These are phyloP conservation scores for Paragorgia papillata DNA, from an alignment of 92 coral and sea anemone genomes.

Conservation along the genomic window DNA sequence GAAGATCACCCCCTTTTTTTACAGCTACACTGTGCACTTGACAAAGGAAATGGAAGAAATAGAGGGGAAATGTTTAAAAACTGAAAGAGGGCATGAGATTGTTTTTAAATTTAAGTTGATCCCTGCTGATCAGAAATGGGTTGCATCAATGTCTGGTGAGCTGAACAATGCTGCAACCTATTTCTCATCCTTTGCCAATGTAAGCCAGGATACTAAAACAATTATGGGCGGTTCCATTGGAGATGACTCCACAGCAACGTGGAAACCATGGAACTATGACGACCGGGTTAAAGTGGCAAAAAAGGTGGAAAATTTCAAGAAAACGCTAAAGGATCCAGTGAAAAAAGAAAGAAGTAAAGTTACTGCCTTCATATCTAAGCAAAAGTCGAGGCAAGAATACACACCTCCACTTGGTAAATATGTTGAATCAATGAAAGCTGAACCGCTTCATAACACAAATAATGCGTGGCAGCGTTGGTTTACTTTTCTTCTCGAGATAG, in stretches of 20 bases:
- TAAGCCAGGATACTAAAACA: no score
- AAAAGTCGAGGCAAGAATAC: slow-evolving; percentile 65
- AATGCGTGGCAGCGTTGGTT: slow-evolving; percentile 78
- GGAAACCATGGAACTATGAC: slow-evolving; percentile 62
- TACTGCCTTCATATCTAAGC: slow-evolving; percentile 56
- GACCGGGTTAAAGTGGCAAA: slow-evolving; percentile 50
- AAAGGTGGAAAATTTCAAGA: slow-evolving; percentile 61
- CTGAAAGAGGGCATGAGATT: slow-evolving; percentile 46
- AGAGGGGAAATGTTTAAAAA: slow-evolving; percentile 45
- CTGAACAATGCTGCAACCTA: slow-evolving; percentile 55
- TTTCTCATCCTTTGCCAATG: slow-evolving; percentile 71
- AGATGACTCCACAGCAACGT: slow-evolving; percentile 38
- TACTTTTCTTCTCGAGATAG: slow-evolving; percentile 34
- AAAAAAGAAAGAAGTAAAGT: slow-evolving; percentile 54
- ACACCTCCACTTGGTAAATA: slow-evolving; percentile 60
- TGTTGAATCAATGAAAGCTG: slow-evolving; percentile 58
- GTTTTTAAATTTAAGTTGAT: slow-evolving; percentile 50
- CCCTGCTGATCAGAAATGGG: slow-evolving; percentile 70
- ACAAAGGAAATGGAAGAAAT: slow-evolving; percentile 62
- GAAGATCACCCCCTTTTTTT: slow-evolving; percentile 63
- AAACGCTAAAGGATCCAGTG: slow-evolving; percentile 47
- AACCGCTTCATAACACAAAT: slow-evolving; percentile 65
- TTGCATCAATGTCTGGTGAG: slow-evolving; percentile 63
- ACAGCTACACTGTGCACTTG: slow-evolving; percentile 49
- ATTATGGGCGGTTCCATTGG: slow-evolving; percentile 67